Evolutionary conservation across 2,797 vertebrate species (phyloP).

Genomic region (Diglossa cyanea): DNA sequence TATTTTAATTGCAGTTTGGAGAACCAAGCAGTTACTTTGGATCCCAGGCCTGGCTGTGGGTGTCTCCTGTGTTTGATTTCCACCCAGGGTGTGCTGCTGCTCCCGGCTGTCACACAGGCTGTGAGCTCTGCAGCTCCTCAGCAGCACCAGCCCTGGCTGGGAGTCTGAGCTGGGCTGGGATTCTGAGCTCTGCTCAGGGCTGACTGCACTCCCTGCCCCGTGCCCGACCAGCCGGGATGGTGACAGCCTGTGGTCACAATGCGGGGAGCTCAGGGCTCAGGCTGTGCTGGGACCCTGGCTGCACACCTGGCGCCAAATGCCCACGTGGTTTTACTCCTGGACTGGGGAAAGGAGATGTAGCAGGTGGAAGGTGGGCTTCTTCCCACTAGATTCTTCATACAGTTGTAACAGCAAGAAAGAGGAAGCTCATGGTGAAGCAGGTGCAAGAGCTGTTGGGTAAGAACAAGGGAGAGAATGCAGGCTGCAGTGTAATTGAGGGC

Average conservation of each 20-base stretch:
- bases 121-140: not conserved
- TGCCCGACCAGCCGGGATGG: not conserved
- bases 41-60: not conserved
- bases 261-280: not conserved
- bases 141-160: not conserved
- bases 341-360: not conserved
- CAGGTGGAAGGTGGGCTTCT: not conserved
- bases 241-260: not conserved
- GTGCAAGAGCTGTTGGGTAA: not conserved
- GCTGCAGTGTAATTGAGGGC: not conserved
- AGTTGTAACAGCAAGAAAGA: not conserved
- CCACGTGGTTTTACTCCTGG: rapidly evolving
- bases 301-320: not conserved
- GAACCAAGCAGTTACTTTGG: not conserved
- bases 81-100: not conserved
- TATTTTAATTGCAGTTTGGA: not conserved
- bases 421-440: not conserved
- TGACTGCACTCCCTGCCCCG: not conserved
- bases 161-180: too few relatives aligned
- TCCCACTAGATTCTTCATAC: not conserved
- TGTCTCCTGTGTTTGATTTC: not conserved
- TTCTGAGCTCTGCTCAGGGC: not conserved
- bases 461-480: not conserved
- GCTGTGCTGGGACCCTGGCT: not conserved
- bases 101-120: not conserved